Base-by-base conservation (phyloP, 1,140 invertebrate genomes). In the Acyrthosiphon pisum region DNA sequence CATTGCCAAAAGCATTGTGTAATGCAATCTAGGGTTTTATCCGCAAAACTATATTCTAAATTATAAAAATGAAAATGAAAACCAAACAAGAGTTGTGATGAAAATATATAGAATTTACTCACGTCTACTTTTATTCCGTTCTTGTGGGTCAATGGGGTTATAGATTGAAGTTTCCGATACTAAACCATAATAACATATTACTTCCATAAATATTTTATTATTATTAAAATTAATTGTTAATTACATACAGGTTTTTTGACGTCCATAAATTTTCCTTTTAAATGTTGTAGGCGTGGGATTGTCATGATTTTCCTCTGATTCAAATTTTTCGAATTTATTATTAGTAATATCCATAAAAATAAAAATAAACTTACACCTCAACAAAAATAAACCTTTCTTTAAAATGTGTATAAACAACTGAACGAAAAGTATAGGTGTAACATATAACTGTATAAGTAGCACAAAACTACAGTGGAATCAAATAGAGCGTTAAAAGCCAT, bases 1-100 rank as follows among this genome's bases (percentile, higher is more conserved):
- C 91, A 93, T 56, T 93, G 91, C 91, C 91, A 93, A 86, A 93
- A 93, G 35, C 91, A 93, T 44, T 93, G 76, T 23, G 91, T 93
- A 53, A 93, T 93, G 48, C n/a, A 56, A 44, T 93, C 91, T 53
- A 93, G 50, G 84, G 91, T 93, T 26, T 93, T 93, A 93, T 93
- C 91, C 35, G 91, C 35, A 26, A 93, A 84, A 84, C 91, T 93
- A 93, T 86, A 86, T 93, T 93, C 91, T 93, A 92, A 81, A 83
- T 35, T 83, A 41, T 37, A 35, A 35, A 60, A 76, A 76, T 56
- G 2, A 50, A 53, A 88, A 30, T 37, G 4, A 11, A 30, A 53
- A 88, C 30, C 6, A 26, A 53, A 50, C 35, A 89, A 53, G 23
- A 37, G n/a, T 2, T 8, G 0, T 53, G 56, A 90, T 20, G 4